Base-by-base conservation (phyloP, 2,888 invertebrate species). In the Lithophane ornitopus region DNA sequence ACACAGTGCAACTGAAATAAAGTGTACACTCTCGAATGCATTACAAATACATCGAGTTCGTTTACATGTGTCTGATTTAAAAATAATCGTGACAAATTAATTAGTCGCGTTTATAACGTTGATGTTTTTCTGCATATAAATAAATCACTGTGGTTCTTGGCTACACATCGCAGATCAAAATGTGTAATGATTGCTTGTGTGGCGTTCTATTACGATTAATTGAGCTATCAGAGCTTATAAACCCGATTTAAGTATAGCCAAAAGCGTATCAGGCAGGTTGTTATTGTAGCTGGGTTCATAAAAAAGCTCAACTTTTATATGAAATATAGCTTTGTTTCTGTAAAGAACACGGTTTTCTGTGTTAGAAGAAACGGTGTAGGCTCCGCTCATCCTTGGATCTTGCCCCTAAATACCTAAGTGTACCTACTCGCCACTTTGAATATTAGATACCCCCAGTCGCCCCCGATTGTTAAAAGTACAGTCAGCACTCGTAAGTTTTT, bases 21-120 rank as follows among this genome's bases (percentile, higher is more conserved):
- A 49, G 11, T 7, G 28, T 14, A 46, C 1, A 63, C 7, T 58
- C 16, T 26, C 22, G n/a, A 56, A 65, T 41, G 34, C 54, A 76
- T 34, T 69, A 54, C 65, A 65, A 69, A 65, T 69, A 39, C 14
- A 76, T 54, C 7, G 81, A 81, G 69, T 81, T 59, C 81, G 6
- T 56, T 56, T 69, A 77, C 70, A 71, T 34, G 63, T 71, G 62
- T 22, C 22, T 34, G 65, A 82, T 82, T 77, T 61, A 83, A 78
- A 81, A 81, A 81, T 81, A 81, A 78, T 67, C 83, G 70, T 83
- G 83, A 82, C 83, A 73, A 82, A 82, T 83, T 81, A 82, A 81
- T 81, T 81, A 73, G 79, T 62, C 28, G 39, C 26, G 65, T 78
- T 69, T 82, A 82, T 59, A 73, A 22, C 72, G 56, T 11, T 22